These are phyloP conservation scores for Corvus hawaiiensis DNA, from an alignment of 2,113 vertebrate genomes.

Conservation along the genomic window DNA sequence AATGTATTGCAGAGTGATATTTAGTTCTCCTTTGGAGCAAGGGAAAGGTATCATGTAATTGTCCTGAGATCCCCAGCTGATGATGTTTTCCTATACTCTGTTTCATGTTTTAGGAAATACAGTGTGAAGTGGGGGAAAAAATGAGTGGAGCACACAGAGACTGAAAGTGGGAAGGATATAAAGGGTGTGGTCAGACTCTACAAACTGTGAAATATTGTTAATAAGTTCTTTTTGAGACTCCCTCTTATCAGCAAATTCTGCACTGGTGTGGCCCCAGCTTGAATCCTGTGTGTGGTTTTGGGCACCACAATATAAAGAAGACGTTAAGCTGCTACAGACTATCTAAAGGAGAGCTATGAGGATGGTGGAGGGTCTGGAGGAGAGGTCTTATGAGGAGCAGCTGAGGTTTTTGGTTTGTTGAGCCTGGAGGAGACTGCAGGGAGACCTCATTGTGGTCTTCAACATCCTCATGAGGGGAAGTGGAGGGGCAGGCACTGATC, in stretches of 20 bases:
- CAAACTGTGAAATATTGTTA: not conserved
- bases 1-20: not conserved
- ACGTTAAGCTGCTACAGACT: not conserved
- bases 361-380: not conserved
- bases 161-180: not conserved
- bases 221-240: not conserved
- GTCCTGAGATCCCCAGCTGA: not conserved
- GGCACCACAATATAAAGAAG: not conserved
- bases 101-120: not conserved
- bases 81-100: not conserved
- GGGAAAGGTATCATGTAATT: not conserved
- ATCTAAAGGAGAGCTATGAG: not conserved
- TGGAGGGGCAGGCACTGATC: fast-evolving
- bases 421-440: not conserved
- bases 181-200: not conserved
- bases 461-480: fast-evolving
- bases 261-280: not conserved
- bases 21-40: not conserved
- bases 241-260: not conserved
- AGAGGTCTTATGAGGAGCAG: fast-evolving
- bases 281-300: not conserved
- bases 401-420: not conserved
- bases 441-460: fast-evolving
- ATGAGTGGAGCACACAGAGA: not conserved
- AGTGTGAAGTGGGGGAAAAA: fast-evolving